A percentile compares a stretch with the other conserved stretches of the same genome.
Evolutionary conservation across 2,797 vertebrate species (phyloP).

Genomic region (Channa striata): DNA sequence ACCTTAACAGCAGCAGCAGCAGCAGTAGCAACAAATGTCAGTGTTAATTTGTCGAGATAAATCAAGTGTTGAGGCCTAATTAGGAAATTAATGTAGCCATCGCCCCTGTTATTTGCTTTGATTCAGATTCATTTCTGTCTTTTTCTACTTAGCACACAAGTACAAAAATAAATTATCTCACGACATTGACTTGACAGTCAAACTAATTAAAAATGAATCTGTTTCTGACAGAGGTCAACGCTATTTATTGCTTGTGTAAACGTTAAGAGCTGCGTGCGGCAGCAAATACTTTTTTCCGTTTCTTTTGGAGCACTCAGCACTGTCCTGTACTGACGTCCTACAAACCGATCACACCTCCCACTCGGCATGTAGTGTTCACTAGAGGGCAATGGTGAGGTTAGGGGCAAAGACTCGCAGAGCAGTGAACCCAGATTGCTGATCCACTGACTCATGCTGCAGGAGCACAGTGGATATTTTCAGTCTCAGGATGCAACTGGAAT

Average conservation of each 20-base stretch:
- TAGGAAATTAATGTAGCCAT: no score
- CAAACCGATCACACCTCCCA: neutral
- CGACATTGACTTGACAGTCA: neutral
- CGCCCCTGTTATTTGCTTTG: no score
- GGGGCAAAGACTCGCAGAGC: slow-evolving; percentile 25
- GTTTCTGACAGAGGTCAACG: neutral
- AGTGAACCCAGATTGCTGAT: slow-evolving; percentile 21
- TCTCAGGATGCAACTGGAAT: slow-evolving; percentile 39
- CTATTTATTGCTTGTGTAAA: neutral
- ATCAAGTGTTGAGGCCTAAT: no score
- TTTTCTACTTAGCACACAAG: neutral
- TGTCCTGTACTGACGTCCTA: neutral
- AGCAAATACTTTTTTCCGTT: neutral
- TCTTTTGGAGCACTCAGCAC: neutral
- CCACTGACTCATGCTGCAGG: slow-evolving; percentile 37
- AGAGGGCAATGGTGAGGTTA: slow-evolving; percentile 66
- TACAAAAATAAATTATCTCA: neutral
- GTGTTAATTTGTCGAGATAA: no score
- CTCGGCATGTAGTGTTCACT: slow-evolving; percentile 42
- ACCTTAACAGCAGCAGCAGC: neutral
- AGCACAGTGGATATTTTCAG: slow-evolving; percentile 41
- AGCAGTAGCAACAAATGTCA: no score
- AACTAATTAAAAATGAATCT: neutral
- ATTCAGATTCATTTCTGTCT: neutral
- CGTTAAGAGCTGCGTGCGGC: neutral